phyloP scores from a whole-genome alignment of 53 echinoderm and acorn worm species.

The Mesocentrotus franciscanus region DNA sequence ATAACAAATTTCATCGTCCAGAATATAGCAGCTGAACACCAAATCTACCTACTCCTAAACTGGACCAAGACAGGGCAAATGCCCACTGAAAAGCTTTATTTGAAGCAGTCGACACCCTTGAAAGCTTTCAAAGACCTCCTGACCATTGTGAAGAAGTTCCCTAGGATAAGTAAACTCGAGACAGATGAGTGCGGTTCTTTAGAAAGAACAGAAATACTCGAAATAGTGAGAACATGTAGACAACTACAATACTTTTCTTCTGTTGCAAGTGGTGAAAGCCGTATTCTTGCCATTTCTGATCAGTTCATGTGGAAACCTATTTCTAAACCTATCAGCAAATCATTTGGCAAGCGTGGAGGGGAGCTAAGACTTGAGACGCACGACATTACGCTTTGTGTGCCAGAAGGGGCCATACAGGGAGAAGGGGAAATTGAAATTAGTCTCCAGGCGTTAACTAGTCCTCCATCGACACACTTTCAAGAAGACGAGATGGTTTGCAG shows the following conservation, averaged over 20 bases:
- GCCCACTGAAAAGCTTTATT: neutral
- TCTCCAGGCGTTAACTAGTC: neutral
- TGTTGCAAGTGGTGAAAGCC: neutral
- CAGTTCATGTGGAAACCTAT: neutral
- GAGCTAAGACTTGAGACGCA: neutral
- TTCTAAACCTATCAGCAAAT: neutral
- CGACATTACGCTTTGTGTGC: neutral
- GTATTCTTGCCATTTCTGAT: conserved; percentile 1
- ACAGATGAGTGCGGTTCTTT: conserved; percentile 1
- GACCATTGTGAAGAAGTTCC: neutral
- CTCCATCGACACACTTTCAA: neutral
- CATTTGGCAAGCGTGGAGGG: neutral
- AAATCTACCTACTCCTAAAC: neutral
- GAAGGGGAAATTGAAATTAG: neutral
- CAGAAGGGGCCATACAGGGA: neutral
- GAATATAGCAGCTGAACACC: neutral
- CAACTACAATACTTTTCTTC: neutral
- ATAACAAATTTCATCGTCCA: neutral
- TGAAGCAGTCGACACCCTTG: neutral
- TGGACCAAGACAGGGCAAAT: neutral
- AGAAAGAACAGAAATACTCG: neutral
- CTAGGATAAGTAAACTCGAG: neutral
- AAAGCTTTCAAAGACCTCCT: neutral
- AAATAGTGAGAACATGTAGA: neutral
- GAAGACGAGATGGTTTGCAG: neutral